Percentiles rank a stretch among this genome's conserved stretches.
phyloP scores from a whole-genome alignment of 2,888 invertebrate genomes.

The Papilio gigon region DNA sequence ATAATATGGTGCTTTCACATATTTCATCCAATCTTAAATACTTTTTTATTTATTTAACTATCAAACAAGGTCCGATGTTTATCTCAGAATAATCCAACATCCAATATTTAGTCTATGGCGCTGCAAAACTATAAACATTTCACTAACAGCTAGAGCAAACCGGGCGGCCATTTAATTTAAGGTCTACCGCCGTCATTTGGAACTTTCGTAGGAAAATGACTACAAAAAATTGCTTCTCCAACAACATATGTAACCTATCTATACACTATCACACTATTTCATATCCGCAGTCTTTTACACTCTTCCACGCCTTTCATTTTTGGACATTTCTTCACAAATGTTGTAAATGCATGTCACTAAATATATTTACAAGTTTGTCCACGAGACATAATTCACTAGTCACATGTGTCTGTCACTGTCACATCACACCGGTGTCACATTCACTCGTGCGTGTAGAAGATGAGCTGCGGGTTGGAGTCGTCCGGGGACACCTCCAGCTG shows the following conservation, averaged over 20 bases:
- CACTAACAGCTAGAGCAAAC: constrained; percentile 20
- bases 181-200: constrained; percentile 33
- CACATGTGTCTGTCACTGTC: constrained; percentile 18
- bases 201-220: constrained; percentile 42
- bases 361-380: constrained; percentile 36
- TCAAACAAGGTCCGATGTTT: background rate
- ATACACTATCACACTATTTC: constrained; percentile 38
- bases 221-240: constrained; percentile 39
- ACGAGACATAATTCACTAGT: constrained; percentile 37
- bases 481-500: constrained; percentile 77
- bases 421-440: constrained; percentile 24
- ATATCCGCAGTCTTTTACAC: constrained; percentile 39
- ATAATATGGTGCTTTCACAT: too few relatives aligned
- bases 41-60: background rate
- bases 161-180: constrained; percentile 30
- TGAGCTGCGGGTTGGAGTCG: constrained; percentile 89
- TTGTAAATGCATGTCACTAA: constrained; percentile 40
- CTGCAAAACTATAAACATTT: background rate
- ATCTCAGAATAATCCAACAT: constrained; percentile 9
- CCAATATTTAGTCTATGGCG: background rate
- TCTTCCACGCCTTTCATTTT: constrained; percentile 29
- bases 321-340: constrained; percentile 39
- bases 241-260: constrained; percentile 27
- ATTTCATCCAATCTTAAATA: background rate
- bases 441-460: constrained; percentile 91